A percentile compares a stretch with the other conserved stretches of the same genome.
phyloP scores from a whole-genome alignment of 2,113 vertebrate species.

The Petrocephalus microphthalmus region DNA sequence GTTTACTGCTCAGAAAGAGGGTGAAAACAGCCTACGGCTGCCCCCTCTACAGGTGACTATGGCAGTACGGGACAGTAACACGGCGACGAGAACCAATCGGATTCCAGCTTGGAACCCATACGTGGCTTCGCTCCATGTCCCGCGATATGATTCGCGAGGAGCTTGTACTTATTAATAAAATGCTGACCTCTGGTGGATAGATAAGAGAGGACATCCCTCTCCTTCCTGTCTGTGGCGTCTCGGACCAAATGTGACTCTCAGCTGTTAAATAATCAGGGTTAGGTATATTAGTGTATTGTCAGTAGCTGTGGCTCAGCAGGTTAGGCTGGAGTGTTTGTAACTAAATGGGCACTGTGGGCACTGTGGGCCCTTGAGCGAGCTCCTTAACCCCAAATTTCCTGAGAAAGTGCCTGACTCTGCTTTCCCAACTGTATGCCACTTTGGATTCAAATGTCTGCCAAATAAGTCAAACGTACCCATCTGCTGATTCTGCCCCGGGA shows the following conservation, averaged over 20 bases:
- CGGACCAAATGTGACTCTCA: not conserved
- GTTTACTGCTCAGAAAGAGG: not conserved
- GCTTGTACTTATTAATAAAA: constrained; percentile 52
- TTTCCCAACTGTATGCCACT: not conserved
- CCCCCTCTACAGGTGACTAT: not conserved
- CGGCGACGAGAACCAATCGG: not conserved
- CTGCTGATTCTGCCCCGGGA: not conserved
- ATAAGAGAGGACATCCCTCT: constrained; percentile 22
- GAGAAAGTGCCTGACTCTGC: too few species aligned
- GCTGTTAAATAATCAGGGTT: not conserved
- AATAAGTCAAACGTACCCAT: not conserved
- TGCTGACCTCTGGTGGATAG: constrained; percentile 61
- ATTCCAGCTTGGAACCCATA: not conserved
- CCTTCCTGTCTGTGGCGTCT: not conserved
- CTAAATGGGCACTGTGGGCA: too few species aligned
- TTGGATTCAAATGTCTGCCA: not conserved
- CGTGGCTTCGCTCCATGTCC: not conserved
- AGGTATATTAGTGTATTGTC: not conserved
- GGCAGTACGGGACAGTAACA: not conserved
- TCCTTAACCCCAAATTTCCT: not conserved
- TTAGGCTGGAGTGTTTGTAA: not conserved
- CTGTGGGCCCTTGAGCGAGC: too few species aligned
- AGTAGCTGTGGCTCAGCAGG: not conserved
- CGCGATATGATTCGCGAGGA: not conserved
- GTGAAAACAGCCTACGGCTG: not conserved